Base-by-base conservation (phyloP, 2,797 vertebrate genomes). In the Oreochromis grahami region DNA sequence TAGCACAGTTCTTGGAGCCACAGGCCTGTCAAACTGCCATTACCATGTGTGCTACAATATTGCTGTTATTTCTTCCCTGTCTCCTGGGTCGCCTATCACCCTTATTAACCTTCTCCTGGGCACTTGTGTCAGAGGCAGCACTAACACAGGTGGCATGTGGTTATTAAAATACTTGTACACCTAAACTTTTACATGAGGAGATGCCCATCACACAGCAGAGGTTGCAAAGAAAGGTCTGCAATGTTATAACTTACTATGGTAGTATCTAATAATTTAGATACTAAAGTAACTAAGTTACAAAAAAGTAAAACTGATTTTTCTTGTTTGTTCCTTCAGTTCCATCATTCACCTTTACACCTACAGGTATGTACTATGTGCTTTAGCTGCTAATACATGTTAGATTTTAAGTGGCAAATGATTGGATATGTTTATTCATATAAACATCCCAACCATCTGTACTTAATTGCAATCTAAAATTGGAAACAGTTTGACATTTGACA, bases 311-410 rank as follows among this genome's bases (percentile, higher is more conserved):
- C 51, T 48, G 1, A 76, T 78, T 81, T 52, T 5, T 38, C 38
- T 88, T 2, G 32, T 92, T 43, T 90, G 17, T 89, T 48, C 43
- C 10, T 38, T 93, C 98, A 99, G 98, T 99, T 93, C 98, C 98
- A 80, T 99, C 98, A 89, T 99, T 99, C 96, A 99, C 98, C 94
- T 99, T 99, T 93, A 99, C 98, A 94, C 98, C 98, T 88, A 98
- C 98, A 98, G 98, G 98, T 99, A 98, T 91, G 94, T 92, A 50
- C 19, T 36, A 4, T 8, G 14, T 45, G 76, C 7, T 41, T 77
- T 1, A 21, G 32, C 7, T 29, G 7, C 12, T 76, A 3, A 11
- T 68, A 5, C 58, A 36, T 85, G 15, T 53, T 24, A 8, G 45
- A 21, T 36, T 48, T 80, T 29, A 26, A 55, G 32, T 36, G 29